Evolutionary conservation across 1,140 invertebrate genomes (phyloP).

Genomic region (Camponotus vicinus): DNA sequence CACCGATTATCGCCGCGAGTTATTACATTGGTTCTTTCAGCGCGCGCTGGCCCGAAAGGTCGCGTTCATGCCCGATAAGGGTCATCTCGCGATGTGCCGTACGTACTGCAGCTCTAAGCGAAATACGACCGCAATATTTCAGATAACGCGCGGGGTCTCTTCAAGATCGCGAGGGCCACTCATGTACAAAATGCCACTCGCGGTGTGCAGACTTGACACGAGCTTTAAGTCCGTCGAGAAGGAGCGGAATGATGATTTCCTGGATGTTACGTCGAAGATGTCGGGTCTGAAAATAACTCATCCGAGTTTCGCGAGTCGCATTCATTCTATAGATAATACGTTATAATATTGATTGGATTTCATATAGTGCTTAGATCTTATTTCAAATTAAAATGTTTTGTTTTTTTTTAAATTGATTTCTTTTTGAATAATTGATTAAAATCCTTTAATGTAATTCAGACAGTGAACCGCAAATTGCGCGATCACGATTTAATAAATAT

Average conservation of each 20-base stretch:
- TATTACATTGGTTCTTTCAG: conserved; percentile 78
- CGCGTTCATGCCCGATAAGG: conserved; percentile 77
- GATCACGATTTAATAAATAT: conserved; percentile 64
- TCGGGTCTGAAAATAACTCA: conserved; percentile 51
- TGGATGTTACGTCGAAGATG: conserved; percentile 51
- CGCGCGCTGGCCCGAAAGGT: conserved; percentile 72
- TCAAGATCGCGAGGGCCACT: conserved; percentile 64
- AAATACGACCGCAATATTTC: conserved; percentile 76
- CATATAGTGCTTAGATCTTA: not conserved
- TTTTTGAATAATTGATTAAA: not conserved
- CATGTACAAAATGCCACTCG: conserved; percentile 27
- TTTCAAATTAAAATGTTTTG: not conserved
- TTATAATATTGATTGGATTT: not conserved
- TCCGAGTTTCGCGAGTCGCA: not conserved
- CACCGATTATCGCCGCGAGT: conserved; percentile 77
- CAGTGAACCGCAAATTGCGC: not conserved
- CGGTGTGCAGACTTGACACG: conserved; percentile 62
- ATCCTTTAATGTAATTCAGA: not conserved
- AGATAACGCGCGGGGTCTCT: conserved; percentile 67
- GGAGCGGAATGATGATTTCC: conserved; percentile 62
- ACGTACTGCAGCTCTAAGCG: conserved; percentile 64
- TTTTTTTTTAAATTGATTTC: not conserved
- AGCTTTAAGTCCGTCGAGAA: conserved; percentile 59
- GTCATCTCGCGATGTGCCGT: conserved; percentile 71
- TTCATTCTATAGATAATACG: not conserved